Evolutionary conservation across 2,797 vertebrate species (phyloP).

Genomic region (Botia kubotai): DNA sequence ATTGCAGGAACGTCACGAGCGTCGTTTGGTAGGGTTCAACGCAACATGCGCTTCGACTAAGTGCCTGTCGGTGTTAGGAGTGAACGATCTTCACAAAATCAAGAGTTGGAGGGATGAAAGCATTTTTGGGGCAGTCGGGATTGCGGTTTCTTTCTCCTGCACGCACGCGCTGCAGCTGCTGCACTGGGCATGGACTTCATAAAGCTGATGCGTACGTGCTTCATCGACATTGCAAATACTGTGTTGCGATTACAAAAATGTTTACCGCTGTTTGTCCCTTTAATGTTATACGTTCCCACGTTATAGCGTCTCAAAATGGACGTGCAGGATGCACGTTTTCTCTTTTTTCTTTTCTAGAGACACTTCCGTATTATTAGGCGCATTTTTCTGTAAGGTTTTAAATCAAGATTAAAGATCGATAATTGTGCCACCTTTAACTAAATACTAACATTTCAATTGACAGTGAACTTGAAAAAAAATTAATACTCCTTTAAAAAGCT

Average conservation of each 20-base stretch:
- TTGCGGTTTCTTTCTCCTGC: constrained; percentile 63
- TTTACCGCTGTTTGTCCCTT: background rate
- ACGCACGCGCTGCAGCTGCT: constrained; percentile 64
- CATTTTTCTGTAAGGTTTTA: too few relatives aligned
- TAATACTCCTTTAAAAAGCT: too few relatives aligned
- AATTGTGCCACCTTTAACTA: too few relatives aligned
- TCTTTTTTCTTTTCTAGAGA: too few relatives aligned
- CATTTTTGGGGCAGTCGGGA: background rate
- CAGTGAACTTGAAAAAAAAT: too few relatives aligned
- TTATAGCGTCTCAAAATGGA: background rate
- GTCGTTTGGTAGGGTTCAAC: constrained; percentile 55
- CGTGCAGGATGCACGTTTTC: background rate
- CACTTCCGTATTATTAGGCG: too few relatives aligned
- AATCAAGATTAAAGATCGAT: too few relatives aligned
- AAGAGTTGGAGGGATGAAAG: background rate
- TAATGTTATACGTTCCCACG: background rate
- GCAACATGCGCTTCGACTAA: constrained; percentile 41
- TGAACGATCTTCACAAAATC: too few relatives aligned
- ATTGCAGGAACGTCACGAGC: constrained; percentile 82
- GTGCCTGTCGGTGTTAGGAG: background rate
- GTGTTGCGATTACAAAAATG: background rate
- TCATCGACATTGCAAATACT: background rate
- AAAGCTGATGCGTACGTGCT: constrained; percentile 63
- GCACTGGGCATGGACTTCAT: background rate
- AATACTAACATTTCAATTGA: too few relatives aligned